These are phyloP conservation scores for Leptosomus discolor DNA, from an alignment of 2,113 vertebrate genomes.

Conservation along the genomic window DNA sequence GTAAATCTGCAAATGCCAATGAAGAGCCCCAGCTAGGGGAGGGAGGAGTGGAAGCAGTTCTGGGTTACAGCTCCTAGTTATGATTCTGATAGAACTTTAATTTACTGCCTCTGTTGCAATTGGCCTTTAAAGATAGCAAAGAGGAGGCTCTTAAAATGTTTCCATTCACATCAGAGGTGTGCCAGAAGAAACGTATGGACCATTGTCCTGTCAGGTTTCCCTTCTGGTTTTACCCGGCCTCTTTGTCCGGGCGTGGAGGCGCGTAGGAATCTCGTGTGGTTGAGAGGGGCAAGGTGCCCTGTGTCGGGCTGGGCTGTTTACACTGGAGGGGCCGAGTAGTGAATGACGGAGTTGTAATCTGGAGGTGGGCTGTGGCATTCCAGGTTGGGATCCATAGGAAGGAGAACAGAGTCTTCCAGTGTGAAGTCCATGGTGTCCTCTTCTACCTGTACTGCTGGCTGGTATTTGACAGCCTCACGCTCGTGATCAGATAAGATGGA, in stretches of 20 bases:
- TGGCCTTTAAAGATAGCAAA: not conserved
- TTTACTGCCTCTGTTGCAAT: not conserved
- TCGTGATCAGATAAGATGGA: conserved; percentile 80
- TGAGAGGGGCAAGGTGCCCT: not conserved
- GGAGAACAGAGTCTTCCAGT: conserved; percentile 79
- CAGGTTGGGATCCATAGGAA: conserved; percentile 78
- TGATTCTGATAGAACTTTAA: not conserved
- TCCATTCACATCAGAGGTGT: not conserved
- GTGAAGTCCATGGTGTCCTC: conserved; percentile 80
- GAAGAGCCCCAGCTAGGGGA: not conserved
- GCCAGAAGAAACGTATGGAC: not conserved
- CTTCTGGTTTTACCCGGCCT: not conserved
- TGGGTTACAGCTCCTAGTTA: not conserved
- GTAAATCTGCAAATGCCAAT: not conserved
- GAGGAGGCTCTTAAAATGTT: not conserved
- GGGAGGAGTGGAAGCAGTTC: not conserved
- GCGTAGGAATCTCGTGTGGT: not conserved
- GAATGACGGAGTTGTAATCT: conserved; percentile 89
- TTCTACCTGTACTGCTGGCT: conserved; percentile 48
- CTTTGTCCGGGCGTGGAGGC: not conserved
- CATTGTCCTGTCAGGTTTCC: not conserved
- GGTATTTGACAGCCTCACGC: conserved; percentile 76
- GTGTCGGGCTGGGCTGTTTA: conserved; percentile 23
- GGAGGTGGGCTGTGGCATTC: conserved; percentile 93
- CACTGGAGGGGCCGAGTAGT: conserved; percentile 87